phyloP scores from a whole-genome alignment of 64 coral and sea anemone genomes.

The Stichodactyla mertensii region DNA sequence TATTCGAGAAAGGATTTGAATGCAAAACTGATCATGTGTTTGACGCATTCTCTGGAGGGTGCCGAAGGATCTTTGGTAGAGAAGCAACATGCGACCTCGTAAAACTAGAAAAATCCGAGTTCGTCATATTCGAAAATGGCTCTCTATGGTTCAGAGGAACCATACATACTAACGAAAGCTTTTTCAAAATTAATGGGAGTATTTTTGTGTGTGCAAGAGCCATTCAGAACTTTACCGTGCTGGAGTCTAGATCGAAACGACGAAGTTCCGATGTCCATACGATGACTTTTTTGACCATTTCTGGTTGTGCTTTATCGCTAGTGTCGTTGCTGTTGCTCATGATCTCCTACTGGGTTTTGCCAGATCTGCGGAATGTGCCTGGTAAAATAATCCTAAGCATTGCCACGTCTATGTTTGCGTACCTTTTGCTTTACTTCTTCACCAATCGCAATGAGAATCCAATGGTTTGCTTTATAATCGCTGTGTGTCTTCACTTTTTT shows the following conservation, averaged over 20 bases:
- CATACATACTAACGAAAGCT: neutral
- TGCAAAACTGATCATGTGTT: neutral
- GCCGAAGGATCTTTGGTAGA: neutral
- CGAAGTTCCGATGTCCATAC: neutral
- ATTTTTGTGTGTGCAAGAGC: neutral
- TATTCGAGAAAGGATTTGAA: neutral
- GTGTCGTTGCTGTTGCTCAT: neutral
- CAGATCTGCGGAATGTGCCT: conserved; percentile 26
- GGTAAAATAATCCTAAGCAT: conserved; percentile 17
- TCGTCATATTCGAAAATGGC: neutral
- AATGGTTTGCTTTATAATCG: neutral
- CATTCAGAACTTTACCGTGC: neutral
- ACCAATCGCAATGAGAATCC: neutral
- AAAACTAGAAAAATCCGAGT: neutral
- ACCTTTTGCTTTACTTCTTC: conserved; percentile 15
- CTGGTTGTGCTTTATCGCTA: neutral
- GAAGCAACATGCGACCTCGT: neutral
- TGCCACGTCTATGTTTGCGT: conserved; percentile 19
- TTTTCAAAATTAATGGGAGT: neutral
- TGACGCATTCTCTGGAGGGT: conserved; percentile 3
- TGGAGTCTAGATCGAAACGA: neutral
- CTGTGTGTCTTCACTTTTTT: conserved; percentile 22
- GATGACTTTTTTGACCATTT: neutral
- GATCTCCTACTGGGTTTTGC: neutral
- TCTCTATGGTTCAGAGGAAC: neutral